Evolutionary conservation across 2,797 vertebrate genomes (phyloP).

Genomic region (Capromys pilorides): DNA sequence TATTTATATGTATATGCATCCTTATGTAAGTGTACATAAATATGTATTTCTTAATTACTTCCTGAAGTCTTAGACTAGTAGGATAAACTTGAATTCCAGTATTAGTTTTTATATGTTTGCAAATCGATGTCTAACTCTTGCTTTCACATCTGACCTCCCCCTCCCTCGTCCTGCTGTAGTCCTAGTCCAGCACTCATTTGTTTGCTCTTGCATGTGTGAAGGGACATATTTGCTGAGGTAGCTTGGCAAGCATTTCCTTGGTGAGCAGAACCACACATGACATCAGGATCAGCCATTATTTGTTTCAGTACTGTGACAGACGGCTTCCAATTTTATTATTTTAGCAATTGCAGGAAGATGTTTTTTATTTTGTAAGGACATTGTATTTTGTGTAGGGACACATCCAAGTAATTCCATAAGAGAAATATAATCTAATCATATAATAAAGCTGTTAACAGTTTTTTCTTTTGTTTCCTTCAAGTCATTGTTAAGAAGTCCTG

Average conservation of each 20-base stretch:
- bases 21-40: background rate
- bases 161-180: background rate
- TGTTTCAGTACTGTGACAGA: slow-evolving; percentile 5
- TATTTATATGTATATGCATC: background rate
- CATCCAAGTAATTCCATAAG: background rate
- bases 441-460: slow-evolving; percentile 37
- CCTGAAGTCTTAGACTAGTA: background rate
- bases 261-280: background rate
- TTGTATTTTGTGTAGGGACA: slow-evolving; percentile 25
- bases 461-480: slow-evolving; percentile 78
- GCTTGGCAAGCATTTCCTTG: background rate
- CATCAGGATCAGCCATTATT: background rate
- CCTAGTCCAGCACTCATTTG: background rate
- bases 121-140: background rate
- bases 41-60: slow-evolving; percentile 2
- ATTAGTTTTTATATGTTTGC: background rate
- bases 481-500: slow-evolving; percentile 97
- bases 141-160: background rate
- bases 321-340: slow-evolving; percentile 33
- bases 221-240: background rate
- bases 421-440: background rate
- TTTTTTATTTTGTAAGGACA: slow-evolving; percentile 28
- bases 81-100: background rate
- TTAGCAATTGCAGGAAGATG: background rate
- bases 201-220: background rate